Evolutionary conservation across 2,888 invertebrate genomes (phyloP).

Genomic region (Hemaris fuciformis): DNA sequence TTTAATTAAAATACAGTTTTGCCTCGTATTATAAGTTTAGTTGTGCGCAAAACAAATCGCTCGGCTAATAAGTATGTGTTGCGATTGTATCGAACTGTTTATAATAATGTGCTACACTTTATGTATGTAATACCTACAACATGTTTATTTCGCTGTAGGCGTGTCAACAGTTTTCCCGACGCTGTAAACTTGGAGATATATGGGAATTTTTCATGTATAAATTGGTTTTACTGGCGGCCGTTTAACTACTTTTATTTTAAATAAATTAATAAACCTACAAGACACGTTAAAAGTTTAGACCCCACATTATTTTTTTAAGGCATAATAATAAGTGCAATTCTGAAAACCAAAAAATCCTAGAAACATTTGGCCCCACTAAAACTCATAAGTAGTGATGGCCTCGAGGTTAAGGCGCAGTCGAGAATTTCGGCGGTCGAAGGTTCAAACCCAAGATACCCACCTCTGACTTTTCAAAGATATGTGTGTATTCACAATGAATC

Average conservation of each 20-base stretch:
- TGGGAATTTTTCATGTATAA: neutral
- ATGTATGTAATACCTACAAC: neutral
- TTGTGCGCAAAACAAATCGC: neutral
- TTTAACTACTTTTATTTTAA: neutral
- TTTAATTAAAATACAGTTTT: slow-evolving; percentile 5
- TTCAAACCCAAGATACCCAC: no score
- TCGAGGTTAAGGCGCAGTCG: no score
- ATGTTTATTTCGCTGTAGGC: neutral
- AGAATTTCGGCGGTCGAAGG: no score
- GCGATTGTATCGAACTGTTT: neutral
- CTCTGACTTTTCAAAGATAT: no score
- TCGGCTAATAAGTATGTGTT: neutral
- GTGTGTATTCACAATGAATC: no score
- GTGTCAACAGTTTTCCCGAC: neutral
- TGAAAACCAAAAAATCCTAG: no score
- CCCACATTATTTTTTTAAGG: no score
- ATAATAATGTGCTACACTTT: neutral
- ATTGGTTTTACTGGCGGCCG: neutral
- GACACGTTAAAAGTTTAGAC: no score
- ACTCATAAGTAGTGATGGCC: no score
- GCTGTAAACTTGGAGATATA: neutral
- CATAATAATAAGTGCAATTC: no score
- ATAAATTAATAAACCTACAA: no score
- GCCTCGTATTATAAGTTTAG: neutral
- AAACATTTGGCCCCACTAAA: no score